A percentile compares a stretch with the other conserved stretches of the same genome.
These are phyloP conservation scores for Sakesphorus luctuosus DNA, from an alignment of 2,113 vertebrate genomes.

Conservation along the genomic window DNA sequence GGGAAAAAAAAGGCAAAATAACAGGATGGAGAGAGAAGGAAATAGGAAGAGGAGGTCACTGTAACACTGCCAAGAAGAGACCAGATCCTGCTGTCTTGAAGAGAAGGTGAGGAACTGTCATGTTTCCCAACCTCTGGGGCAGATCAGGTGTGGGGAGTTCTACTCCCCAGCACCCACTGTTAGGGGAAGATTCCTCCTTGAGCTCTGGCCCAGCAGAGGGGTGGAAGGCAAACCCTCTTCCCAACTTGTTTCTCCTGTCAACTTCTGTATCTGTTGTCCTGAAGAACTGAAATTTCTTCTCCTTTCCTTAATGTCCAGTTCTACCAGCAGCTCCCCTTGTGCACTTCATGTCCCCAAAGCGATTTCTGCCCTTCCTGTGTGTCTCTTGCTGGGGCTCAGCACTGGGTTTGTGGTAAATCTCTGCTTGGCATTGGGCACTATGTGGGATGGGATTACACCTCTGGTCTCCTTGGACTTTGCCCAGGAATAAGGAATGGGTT, in stretches of 20 bases:
- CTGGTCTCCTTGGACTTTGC: neutral
- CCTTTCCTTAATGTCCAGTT: neutral
- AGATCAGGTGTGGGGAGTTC: fast-evolving
- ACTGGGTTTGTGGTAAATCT: neutral
- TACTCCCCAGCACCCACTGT: neutral
- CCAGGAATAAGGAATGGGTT: neutral
- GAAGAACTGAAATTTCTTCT: neutral
- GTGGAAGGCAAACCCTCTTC: neutral
- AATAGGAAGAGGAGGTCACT: neutral
- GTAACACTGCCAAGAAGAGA: neutral
- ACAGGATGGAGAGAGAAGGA: neutral
- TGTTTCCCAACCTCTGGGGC: neutral
- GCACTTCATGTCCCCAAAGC: neutral
- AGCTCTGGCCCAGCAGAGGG: neutral
- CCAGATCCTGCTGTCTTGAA: neutral
- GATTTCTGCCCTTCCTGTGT: neutral
- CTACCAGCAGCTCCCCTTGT: neutral
- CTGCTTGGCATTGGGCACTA: neutral
- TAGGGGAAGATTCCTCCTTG: neutral
- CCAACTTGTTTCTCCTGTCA: neutral
- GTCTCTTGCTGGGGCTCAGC: neutral
- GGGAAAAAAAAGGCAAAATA: neutral
- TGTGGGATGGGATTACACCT: neutral
- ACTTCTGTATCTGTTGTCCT: neutral
- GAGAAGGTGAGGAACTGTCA: neutral